These are phyloP conservation scores for Nebria ingens DNA, from an alignment of 1,140 invertebrate genomes.

Conservation along the genomic window DNA sequence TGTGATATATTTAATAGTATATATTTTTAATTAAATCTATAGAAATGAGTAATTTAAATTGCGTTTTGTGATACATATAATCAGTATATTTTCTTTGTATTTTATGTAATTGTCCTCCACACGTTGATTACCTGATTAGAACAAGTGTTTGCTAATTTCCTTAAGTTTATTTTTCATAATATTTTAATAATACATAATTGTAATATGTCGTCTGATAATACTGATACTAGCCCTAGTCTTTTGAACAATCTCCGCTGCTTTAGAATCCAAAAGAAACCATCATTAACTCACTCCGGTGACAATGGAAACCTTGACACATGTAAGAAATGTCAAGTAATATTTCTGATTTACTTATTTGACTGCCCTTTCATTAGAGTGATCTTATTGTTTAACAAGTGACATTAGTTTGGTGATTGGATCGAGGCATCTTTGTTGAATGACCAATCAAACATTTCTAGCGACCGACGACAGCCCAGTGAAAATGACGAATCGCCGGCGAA, in stretches of 20 bases:
- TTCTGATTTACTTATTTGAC: no score
- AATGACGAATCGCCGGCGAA: conserved; percentile 14
- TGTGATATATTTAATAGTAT: background rate
- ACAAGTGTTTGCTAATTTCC: background rate
- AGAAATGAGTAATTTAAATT: background rate
- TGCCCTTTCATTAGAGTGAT: conserved; percentile 1
- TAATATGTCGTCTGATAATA: background rate
- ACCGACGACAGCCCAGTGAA: conserved; percentile 12
- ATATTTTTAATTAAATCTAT: background rate
- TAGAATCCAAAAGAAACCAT: conserved; percentile 27
- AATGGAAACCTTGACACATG: conserved; percentile 18
- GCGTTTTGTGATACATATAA: background rate
- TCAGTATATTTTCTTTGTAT: background rate
- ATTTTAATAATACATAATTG: background rate
- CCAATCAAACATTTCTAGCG: background rate
- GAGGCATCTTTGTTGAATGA: conserved; percentile 10
- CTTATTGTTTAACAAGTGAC: background rate
- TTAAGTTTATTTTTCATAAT: no score
- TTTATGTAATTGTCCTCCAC: background rate
- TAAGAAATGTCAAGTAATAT: conserved; percentile 21
- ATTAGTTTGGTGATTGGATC: conserved; percentile 10
- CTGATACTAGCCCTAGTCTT: background rate
- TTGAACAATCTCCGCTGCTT: conserved; percentile 23
- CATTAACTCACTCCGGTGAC: conserved; percentile 18
- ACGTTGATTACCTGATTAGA: background rate